Percentiles rank a stretch among this genome's conserved stretches.
Conservation (phyloP, 2,797 vertebrate species). For the Cyclura pinguis region DNA sequence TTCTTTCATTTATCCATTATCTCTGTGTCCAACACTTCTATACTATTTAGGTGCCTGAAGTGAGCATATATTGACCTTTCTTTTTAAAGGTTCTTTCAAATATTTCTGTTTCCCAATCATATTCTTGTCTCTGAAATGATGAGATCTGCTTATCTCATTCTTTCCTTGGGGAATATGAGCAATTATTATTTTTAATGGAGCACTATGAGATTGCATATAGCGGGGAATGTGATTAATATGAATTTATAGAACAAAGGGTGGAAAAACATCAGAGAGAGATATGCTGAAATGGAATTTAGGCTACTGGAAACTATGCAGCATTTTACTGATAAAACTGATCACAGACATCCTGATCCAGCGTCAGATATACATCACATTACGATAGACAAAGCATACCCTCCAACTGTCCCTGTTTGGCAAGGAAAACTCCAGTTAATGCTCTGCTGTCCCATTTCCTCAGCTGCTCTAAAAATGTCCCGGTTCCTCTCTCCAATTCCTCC, state of each 20-base stretch:
- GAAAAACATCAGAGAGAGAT: not conserved
- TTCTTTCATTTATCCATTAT: not conserved
- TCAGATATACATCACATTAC: not conserved
- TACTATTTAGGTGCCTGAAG: not conserved
- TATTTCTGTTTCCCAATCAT: not conserved
- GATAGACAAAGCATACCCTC: not conserved
- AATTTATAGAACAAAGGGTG: not conserved
- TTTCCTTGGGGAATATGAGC: not conserved
- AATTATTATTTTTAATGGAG: not conserved
- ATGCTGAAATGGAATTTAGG: not conserved
- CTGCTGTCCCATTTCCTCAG: no score
- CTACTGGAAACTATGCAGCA: not conserved
- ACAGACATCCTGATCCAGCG: not conserved
- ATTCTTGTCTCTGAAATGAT: not conserved
- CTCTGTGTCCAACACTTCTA: not conserved
- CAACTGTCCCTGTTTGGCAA: not conserved
- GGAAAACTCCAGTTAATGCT: no score
- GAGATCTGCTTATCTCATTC: not conserved
- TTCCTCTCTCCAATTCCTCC: no score
- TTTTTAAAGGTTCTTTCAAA: not conserved
- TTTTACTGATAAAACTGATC: not conserved
- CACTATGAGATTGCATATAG: not conserved
- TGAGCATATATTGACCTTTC: not conserved
- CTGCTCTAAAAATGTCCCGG: no score
- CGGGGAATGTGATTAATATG: not conserved